Conservation (phyloP, 2,888 invertebrate genomes). For the Amphimallon solstitiale region DNA sequence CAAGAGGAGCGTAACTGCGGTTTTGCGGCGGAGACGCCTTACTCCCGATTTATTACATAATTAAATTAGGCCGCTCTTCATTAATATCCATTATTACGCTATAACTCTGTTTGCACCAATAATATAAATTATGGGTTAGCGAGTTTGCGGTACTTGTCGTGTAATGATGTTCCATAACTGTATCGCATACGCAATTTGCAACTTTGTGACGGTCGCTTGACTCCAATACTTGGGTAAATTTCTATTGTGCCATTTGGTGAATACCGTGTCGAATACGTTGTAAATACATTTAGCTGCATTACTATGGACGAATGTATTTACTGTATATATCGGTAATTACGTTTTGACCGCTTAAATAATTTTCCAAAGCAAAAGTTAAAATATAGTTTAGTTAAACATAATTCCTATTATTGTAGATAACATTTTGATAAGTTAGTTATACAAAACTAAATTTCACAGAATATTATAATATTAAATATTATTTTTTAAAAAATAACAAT, state of each 20-base stretch:
- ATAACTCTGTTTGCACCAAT: slow-evolving; percentile 50
- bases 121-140: slow-evolving; percentile 47
- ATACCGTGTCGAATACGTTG: background rate
- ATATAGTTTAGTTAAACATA: too few relatives aligned
- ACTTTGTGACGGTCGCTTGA: slow-evolving; percentile 18
- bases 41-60: slow-evolving; percentile 54
- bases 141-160: slow-evolving; percentile 33
- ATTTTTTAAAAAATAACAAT: too few relatives aligned
- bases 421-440: too few relatives aligned
- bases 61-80: slow-evolving; percentile 55
- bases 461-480: too few relatives aligned
- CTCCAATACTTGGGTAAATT: background rate
- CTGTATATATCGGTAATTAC: too few relatives aligned
- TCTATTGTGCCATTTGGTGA: slow-evolving; percentile 3
- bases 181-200: slow-evolving; percentile 33
- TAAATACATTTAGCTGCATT: background rate
- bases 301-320: too few relatives aligned
- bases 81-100: slow-evolving; percentile 55
- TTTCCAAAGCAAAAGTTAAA: too few relatives aligned
- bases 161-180: slow-evolving; percentile 28
- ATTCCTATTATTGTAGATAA: too few relatives aligned
- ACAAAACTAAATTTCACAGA: too few relatives aligned
- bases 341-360: too few relatives aligned
- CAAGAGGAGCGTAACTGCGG: slow-evolving; percentile 44
- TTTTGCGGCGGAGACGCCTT: slow-evolving; percentile 45